phyloP scores from a whole-genome alignment of 2,888 invertebrate genomes.

The Galerucella nymphaeae region DNA sequence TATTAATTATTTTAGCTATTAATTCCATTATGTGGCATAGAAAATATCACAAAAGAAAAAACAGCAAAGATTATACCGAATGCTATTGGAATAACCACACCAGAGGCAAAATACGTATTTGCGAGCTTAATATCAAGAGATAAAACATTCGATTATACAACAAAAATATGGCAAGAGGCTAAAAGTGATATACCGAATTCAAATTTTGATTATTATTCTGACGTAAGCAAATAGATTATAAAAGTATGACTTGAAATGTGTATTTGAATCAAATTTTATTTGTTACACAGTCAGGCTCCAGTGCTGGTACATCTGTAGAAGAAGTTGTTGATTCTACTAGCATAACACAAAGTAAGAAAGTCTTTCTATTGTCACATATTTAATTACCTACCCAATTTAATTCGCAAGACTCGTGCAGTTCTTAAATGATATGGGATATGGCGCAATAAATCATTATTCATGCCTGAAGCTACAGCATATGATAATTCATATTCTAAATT shows the following conservation, averaged over 20 bases:
- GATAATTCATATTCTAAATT: not conserved
- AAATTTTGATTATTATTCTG: not conserved
- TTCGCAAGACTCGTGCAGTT: too few species aligned
- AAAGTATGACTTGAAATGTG: not conserved
- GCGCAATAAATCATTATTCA: too few species aligned
- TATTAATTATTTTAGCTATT: conserved; percentile 72
- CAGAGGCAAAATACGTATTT: conserved; percentile 86
- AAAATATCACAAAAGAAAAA: conserved; percentile 89
- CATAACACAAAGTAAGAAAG: too few species aligned
- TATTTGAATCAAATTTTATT: not conserved
- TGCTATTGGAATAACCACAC: conserved; percentile 88
- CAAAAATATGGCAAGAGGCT: conserved; percentile 81
- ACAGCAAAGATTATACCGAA: conserved; percentile 94
- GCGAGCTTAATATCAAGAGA: conserved; percentile 90
- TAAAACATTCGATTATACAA: conserved; percentile 86
- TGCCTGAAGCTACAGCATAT: not conserved
- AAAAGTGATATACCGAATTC: conserved; percentile 56
- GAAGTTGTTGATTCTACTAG: not conserved
- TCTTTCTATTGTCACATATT: too few species aligned
- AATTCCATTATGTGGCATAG: conserved; percentile 86
- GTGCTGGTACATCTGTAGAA: not conserved
- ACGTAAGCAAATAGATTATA: not conserved
- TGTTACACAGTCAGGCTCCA: not conserved
- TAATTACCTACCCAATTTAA: too few species aligned
- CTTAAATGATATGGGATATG: too few species aligned